phyloP scores from a whole-genome alignment of 1,140 invertebrate genomes.

The Cecropterus lyciades region DNA sequence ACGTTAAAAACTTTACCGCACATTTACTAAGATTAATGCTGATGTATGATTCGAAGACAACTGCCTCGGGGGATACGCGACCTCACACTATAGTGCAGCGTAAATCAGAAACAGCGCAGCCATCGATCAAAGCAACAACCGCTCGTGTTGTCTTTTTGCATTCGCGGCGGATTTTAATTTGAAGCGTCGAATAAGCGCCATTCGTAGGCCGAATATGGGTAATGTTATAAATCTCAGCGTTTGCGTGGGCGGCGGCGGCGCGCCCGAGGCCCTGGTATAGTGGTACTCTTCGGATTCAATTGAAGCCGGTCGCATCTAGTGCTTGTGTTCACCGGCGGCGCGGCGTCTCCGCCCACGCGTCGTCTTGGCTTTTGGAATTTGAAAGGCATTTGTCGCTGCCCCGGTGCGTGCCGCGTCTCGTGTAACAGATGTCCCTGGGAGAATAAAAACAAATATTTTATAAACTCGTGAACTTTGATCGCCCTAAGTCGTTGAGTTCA shows the following conservation, averaged over 20 bases:
- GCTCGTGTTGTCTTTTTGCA: conserved; percentile 70
- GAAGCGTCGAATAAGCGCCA: conserved; percentile 79
- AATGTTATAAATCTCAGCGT: conserved; percentile 78
- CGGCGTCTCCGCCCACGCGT: conserved; percentile 61
- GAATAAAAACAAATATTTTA: conserved; percentile 63
- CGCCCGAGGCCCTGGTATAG: conserved; percentile 45
- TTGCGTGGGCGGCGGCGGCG: conserved; percentile 61
- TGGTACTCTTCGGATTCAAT: conserved; percentile 54
- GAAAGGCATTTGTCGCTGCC: conserved; percentile 78
- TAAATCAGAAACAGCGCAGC: conserved; percentile 65
- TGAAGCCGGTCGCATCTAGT: conserved; percentile 65
- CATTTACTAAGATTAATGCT: conserved; percentile 32
- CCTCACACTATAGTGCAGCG: conserved; percentile 43
- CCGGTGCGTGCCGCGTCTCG: conserved; percentile 56
- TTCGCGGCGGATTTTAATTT: conserved; percentile 76
- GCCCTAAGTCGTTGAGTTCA: conserved; percentile 17
- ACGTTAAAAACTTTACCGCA: conserved; percentile 5
- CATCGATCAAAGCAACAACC: conserved; percentile 62
- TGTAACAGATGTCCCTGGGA: conserved; percentile 62
- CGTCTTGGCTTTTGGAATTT: conserved; percentile 70
- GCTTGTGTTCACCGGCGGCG: conserved; percentile 57
- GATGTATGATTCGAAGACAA: conserved; percentile 34
- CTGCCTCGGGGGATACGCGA: conserved; percentile 34
- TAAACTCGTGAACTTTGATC: conserved; percentile 56
- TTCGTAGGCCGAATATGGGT: conserved; percentile 79